These are phyloP conservation scores for Frankliniella fusca DNA, from an alignment of 2,888 invertebrate genomes.

Conservation along the genomic window DNA sequence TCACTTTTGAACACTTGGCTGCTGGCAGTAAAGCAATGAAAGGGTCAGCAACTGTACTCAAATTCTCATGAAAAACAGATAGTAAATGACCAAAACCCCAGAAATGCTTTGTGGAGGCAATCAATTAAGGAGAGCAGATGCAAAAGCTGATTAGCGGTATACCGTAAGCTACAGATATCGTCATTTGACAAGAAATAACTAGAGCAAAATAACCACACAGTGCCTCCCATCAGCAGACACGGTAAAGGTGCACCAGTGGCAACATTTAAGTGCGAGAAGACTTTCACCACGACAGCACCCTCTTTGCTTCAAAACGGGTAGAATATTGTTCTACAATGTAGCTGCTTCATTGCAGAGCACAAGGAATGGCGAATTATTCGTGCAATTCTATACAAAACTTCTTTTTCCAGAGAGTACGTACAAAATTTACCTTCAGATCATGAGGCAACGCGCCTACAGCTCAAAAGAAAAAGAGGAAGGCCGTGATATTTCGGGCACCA, in stretches of 20 bases:
- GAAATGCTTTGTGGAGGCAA: background rate
- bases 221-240: background rate
- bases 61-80: background rate
- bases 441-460: constrained; percentile 10
- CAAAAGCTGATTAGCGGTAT: no score
- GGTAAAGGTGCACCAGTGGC: background rate
- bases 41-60: background rate
- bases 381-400: no score
- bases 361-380: background rate
- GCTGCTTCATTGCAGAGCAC: background rate
- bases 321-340: background rate
- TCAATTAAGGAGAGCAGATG: no score
- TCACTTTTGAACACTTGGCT: background rate
- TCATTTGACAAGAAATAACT: background rate
- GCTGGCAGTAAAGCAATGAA: background rate
- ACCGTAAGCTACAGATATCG: background rate
- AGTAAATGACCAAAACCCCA: background rate
- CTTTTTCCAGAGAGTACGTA: background rate
- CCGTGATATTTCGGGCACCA: background rate
- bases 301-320: background rate
- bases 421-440: background rate
- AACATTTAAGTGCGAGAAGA: background rate
- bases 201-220: background rate
- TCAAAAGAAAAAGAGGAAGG: background rate
- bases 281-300: background rate